Evolutionary conservation across 92 coral and sea anemone species (phyloP).

Genomic region (Phenganax marumi): DNA sequence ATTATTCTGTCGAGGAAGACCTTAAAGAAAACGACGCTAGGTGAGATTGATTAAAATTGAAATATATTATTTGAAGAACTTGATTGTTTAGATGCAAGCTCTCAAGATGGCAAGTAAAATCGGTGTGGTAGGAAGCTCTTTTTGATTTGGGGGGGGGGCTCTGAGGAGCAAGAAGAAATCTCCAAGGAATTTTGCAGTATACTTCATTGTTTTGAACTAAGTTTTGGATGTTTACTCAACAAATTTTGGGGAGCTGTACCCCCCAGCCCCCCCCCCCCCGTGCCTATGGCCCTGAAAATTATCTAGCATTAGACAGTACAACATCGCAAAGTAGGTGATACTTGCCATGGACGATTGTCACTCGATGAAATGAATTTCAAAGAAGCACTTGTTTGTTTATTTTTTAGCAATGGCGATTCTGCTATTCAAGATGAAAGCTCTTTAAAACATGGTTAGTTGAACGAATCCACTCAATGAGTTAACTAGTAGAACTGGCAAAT

Average conservation of each 20-base stretch:
- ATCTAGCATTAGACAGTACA: not conserved
- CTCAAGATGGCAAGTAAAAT: too few relatives aligned
- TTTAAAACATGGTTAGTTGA: not conserved
- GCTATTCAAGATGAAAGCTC: not conserved
- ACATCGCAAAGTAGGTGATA: too few relatives aligned
- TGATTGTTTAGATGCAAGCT: not conserved
- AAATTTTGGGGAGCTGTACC: too few relatives aligned
- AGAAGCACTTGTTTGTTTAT: not conserved
- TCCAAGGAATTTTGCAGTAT: too few relatives aligned
- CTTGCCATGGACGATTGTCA: too few relatives aligned
- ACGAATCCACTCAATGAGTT: not conserved
- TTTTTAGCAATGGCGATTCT: conserved; percentile 32
- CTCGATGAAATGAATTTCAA: too few relatives aligned
- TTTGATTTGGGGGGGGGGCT: too few relatives aligned
- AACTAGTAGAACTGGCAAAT: not conserved
- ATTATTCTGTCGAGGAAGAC: conserved; percentile 96
- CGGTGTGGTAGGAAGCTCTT: too few relatives aligned
- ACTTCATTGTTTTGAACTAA: too few relatives aligned
- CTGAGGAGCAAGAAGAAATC: too few relatives aligned
- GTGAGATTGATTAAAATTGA: not conserved
- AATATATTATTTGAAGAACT: not conserved
- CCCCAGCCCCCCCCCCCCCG: too few relatives aligned
- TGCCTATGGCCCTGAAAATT: not conserved
- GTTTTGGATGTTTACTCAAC: too few relatives aligned
- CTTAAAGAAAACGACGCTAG: conserved; percentile 66